A percentile compares a stretch with the other conserved stretches of the same genome.
Conservation (phyloP, 2,888 invertebrate species). For the Hoplodrina blanda region DNA sequence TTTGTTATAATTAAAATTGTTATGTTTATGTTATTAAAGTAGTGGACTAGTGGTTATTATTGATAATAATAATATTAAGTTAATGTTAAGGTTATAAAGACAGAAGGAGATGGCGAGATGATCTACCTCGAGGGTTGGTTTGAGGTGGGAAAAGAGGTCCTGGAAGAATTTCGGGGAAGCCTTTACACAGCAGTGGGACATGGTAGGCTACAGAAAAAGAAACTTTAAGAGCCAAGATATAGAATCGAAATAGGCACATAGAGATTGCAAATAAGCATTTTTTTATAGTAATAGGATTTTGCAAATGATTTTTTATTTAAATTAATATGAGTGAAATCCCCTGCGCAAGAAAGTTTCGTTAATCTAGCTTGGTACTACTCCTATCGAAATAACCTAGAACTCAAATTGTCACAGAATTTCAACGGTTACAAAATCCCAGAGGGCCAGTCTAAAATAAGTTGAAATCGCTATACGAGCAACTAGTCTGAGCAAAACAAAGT, state of each 20-base stretch:
- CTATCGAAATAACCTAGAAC: slow-evolving; percentile 20
- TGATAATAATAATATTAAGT: neutral
- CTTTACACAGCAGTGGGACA: too few species aligned
- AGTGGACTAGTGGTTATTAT: neutral
- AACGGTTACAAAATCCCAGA: slow-evolving; percentile 27
- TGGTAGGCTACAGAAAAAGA: too few species aligned
- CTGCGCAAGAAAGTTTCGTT: neutral
- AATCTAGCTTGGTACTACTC: neutral
- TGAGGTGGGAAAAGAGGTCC: too few species aligned
- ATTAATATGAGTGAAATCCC: neutral
- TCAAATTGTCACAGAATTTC: slow-evolving; percentile 26
- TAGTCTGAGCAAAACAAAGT: slow-evolving; percentile 44
- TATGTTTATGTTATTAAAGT: neutral
- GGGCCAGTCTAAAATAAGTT: slow-evolving; percentile 51
- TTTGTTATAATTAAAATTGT: neutral
- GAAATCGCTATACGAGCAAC: slow-evolving; percentile 47
- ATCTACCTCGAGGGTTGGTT: too few species aligned
- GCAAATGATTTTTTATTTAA: neutral
- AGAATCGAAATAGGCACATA: neutral
- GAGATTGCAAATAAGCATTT: neutral
- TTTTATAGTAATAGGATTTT: neutral
- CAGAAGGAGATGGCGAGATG: too few species aligned
- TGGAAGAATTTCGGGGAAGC: too few species aligned
- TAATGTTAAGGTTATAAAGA: too few species aligned
- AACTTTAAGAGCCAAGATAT: too few species aligned